Evolutionary conservation across 2,113 vertebrate species (phyloP).

Genomic region (Megaceryle maxima): DNA sequence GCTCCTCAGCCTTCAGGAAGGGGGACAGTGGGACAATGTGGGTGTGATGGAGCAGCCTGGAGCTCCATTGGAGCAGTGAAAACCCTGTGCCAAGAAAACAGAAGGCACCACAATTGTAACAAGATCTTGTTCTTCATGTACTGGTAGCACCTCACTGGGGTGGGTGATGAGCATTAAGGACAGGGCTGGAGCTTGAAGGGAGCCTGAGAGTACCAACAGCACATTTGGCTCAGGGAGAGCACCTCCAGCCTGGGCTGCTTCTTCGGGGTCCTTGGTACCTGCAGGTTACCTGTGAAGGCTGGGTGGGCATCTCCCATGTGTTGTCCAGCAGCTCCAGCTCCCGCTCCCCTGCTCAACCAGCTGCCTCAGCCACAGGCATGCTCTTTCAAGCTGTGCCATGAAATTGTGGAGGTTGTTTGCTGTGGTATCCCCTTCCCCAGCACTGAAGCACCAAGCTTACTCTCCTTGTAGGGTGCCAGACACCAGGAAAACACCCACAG

Average conservation of each 20-base stretch:
- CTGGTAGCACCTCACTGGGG: background rate
- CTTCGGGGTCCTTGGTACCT: background rate
- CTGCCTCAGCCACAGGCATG: background rate
- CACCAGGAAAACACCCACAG: background rate
- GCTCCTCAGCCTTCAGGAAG: background rate
- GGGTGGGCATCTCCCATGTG: background rate
- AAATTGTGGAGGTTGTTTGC: background rate
- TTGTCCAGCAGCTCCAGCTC: background rate
- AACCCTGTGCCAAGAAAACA: background rate
- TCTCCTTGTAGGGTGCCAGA: background rate
- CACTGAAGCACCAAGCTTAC: background rate
- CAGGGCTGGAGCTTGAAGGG: background rate
- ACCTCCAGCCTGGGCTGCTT: background rate
- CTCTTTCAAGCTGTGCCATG: background rate
- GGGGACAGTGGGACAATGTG: rapidly evolving
- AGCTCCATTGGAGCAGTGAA: background rate
- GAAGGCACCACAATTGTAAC: rapidly evolving
- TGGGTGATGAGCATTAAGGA: background rate
- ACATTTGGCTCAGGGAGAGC: background rate
- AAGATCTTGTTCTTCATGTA: background rate
- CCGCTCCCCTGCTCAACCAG: background rate
- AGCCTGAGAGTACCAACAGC: background rate
- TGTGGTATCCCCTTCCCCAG: background rate
- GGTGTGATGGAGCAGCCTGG: background rate
- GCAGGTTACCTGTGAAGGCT: background rate